Base-by-base conservation (phyloP, 2,797 vertebrate genomes). In the Natrix natrix region DNA sequence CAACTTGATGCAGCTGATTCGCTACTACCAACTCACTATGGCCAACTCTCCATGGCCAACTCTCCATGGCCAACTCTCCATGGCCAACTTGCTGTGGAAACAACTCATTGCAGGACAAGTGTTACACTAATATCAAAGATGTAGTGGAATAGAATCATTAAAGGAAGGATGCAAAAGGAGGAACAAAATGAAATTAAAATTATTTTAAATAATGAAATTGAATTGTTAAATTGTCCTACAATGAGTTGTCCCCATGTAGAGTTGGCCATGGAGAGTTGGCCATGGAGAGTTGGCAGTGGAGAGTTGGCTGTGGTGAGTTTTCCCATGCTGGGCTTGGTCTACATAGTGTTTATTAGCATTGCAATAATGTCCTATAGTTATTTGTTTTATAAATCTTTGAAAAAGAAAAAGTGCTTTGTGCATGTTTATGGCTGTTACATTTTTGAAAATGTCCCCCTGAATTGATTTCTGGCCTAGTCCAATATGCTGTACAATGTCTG, bases 21-120 rank as follows among this genome's bases (percentile, higher is more conserved):
- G 26, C 13, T 7, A 2, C 24, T 3, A 0, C 3, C 8, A 61
- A 61, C 8, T 61, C 60, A 26, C 60, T 1, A 32, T 0, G 0
- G 66, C 66, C 66, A 69, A 32, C 14, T 16, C 5, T 16, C 2
- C 13, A n/a, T 1, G 4, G 28, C 4, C 28, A 69, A 32, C 28
- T 66, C 28, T 16, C 2, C 13, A n/a, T 1, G 4, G 28, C 4
- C 28, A 69, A 32, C 28, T 66, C 28, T 5, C 28, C 28, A n/a
- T 24, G 5, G 28, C 28, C 63, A 69, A 69, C 28, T 69, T 32
- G 2, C n/a, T 14, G 11, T 0, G 3, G 11, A 26, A 28, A 63
- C 61, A 63, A 63, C 4, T 63, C 8, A 3, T 24, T 61, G 60
- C 24, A 66, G 28, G 28, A n/a, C 66, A 32, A 69, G 66, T 16